Evolutionary conservation across 1,140 invertebrate species (phyloP).

Genomic region (Ostrea edulis): DNA sequence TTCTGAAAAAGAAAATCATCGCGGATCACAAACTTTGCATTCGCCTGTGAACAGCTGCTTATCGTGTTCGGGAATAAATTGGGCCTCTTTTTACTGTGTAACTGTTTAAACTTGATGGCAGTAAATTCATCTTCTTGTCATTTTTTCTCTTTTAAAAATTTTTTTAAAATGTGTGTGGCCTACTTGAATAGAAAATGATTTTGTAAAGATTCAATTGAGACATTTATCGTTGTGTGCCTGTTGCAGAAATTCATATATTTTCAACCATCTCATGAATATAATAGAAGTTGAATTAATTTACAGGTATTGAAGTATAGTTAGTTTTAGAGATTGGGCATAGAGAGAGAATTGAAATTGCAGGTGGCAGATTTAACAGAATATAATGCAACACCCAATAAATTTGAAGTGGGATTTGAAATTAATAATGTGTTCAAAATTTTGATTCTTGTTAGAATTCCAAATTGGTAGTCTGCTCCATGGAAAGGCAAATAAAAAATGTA

Average conservation of each 20-base stretch:
- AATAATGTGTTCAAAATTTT: slow-evolving; percentile 13
- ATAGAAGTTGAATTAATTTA: slow-evolving; percentile 2
- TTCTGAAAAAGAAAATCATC: not conserved
- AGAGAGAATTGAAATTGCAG: slow-evolving; percentile 8
- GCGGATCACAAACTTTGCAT: not conserved
- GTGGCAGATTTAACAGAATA: not conserved
- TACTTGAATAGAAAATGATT: slow-evolving; percentile 26
- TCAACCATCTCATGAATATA: not conserved
- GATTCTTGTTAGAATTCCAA: not conserved
- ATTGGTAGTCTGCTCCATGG: not conserved
- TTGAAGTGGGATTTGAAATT: not conserved
- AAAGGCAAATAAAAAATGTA: slow-evolving; percentile 3
- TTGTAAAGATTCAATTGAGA: not conserved
- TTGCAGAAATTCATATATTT: not conserved
- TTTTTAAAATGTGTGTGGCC: slow-evolving; percentile 5
- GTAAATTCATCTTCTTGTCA: slow-evolving; percentile 19
- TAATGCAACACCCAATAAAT: not conserved
- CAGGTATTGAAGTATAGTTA: not conserved
- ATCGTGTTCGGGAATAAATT: slow-evolving; percentile 1
- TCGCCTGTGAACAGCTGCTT: not conserved
- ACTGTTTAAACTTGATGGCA: slow-evolving; percentile 12
- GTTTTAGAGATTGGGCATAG: not conserved
- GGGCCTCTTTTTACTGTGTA: not conserved
- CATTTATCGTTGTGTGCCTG: not conserved
- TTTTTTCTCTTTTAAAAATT: slow-evolving; percentile 5